Base-by-base conservation (phyloP, 2,888 invertebrate species). In the Digitonthophagus gazella region DNA sequence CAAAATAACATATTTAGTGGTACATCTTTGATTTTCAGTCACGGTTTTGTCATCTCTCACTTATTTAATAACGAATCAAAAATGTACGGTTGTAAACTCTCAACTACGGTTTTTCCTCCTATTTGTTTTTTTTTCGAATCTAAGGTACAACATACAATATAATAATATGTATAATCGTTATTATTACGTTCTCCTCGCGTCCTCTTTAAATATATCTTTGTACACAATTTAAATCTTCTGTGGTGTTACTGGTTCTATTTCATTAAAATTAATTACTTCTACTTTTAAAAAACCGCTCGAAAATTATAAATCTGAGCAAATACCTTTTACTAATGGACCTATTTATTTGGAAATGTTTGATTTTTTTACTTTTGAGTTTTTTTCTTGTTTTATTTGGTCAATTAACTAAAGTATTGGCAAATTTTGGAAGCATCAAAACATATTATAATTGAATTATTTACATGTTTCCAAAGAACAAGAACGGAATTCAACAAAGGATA, bases 131-230 rank as follows among this genome's bases (percentile, higher is more conserved):
- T n/a, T 11, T 44, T 11, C 6, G 11, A 44, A 44, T 18, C 61
- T 61, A 61, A 61, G 78, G 76, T 78, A 81, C 80, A 80, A 81
- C 79, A 80, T 81, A 80, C 78, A 81, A 79, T 80, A 79, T 79
- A 79, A 77, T 78, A 78, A 68, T 72, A 72, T 74, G 72, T 71
- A 73, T 72, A 44, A 44, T 44, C 28, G 28, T 44, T 44, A 44
- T 44, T 44, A 44, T 44, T 44, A 44, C 28, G 28, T 44, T 44
- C 28, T 44, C 28, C 11, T 44, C 28, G 28, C 28, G 28, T 44
- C 28, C n/a, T 44, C 28, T 44, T 44, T 44, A 44, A 58, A 65
- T 75, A 75, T 76, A 76, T 78, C 74, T 78, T 81, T 82, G 82
- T 82, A 82, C 82, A 82, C 28, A 44, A 44, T 44, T 44, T 44